A percentile compares a stretch with the other conserved stretches of the same genome.
Conservation (phyloP, 2,113 vertebrate genomes). For the Bothrops jararaca region DNA sequence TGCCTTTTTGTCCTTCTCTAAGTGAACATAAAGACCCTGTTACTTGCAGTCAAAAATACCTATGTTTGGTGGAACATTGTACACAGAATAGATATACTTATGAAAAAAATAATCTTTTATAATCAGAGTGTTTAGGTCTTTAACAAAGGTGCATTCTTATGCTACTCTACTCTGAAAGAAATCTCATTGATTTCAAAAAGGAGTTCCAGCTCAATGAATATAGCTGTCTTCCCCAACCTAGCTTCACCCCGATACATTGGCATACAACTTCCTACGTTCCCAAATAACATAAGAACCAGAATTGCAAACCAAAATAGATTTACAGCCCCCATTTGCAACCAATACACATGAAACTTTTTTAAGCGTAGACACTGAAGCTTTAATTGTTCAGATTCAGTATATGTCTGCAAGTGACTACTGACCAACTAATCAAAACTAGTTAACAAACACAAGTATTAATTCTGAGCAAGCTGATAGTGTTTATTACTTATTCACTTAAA, state of each 20-base stretch:
- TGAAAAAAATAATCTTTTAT: neutral
- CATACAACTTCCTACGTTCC: neutral
- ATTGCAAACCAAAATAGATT: neutral
- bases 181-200: neutral
- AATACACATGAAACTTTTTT: neutral
- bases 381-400: neutral
- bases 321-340: neutral
- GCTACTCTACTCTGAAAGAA: neutral
- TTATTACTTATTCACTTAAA: neutral
- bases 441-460: neutral
- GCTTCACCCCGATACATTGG: neutral
- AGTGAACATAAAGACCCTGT: neutral
- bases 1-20: neutral
- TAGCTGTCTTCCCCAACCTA: neutral
- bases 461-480: neutral
- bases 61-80: neutral
- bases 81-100: neutral
- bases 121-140: neutral
- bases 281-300: neutral
- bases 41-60: neutral
- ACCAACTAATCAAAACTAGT: neutral
- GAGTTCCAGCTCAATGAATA: neutral
- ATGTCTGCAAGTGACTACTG: neutral
- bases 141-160: neutral
- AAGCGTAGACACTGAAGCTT: neutral